These are phyloP conservation scores for Amphilophus citrinellus DNA, from an alignment of 2,113 vertebrate genomes.

Conservation along the genomic window DNA sequence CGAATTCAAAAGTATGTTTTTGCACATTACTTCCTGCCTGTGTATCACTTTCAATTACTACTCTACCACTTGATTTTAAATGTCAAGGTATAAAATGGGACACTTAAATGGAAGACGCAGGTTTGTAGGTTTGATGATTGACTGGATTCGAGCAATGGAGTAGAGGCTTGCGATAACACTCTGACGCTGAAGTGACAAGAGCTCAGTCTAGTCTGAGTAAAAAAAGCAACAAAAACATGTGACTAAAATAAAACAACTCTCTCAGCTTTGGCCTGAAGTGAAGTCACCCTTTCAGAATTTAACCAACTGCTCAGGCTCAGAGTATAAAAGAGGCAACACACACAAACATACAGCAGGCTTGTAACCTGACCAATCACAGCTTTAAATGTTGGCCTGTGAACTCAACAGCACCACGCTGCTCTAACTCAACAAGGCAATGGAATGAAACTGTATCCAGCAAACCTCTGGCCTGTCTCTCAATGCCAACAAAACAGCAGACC, in stretches of 20 bases:
- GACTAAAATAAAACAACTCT: slow-evolving; percentile 19
- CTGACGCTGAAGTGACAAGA: slow-evolving; percentile 12
- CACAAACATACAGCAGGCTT: slow-evolving; percentile 18
- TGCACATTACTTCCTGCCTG: background rate
- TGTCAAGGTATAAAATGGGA: background rate
- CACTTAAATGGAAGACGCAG: background rate
- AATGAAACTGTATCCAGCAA: slow-evolving; percentile 56
- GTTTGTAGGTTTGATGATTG: background rate
- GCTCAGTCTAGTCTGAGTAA: slow-evolving; percentile 13
- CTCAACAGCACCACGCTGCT: slow-evolving; percentile 10
- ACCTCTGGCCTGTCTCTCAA: slow-evolving; percentile 30
- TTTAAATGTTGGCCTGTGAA: slow-evolving; percentile 39
- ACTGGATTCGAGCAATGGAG: background rate
- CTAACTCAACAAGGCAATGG: slow-evolving; percentile 48
- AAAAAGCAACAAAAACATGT: slow-evolving; percentile 12
- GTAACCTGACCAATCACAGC: slow-evolving; percentile 43
- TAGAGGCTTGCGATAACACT: slow-evolving; percentile 1
- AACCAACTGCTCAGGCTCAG: background rate
- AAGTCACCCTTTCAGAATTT: slow-evolving; percentile 31
- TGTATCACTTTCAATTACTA: background rate
- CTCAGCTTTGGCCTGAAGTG: slow-evolving; percentile 20
- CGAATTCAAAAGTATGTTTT: background rate
- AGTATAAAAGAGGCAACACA: slow-evolving; percentile 32
- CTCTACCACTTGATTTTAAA: background rate
- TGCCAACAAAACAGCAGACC: slow-evolving; percentile 62